Conservation (phyloP, 2,888 invertebrate species). For the Eretmocerus hayati region DNA sequence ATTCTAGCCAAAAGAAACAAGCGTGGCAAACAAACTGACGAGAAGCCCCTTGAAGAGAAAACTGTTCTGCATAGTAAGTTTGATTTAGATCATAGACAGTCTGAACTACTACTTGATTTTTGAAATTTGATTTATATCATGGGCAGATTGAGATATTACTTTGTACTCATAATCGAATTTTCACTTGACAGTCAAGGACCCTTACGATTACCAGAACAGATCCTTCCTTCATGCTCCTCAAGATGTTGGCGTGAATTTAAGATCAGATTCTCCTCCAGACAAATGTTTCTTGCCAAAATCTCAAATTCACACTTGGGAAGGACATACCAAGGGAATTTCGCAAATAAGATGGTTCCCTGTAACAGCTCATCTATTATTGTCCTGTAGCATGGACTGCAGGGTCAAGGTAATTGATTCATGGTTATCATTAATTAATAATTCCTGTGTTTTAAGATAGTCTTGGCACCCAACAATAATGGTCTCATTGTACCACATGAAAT, state of each 20-base stretch:
- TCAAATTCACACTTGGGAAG: constrained; percentile 92
- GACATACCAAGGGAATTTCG: constrained; percentile 94
- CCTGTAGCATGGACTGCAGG: constrained; percentile 93
- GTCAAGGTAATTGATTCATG: constrained; percentile 64
- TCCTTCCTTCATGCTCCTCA: constrained; percentile 90
- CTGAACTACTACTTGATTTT: no score
- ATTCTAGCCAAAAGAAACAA: constrained; percentile 87
- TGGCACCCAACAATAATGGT: no score
- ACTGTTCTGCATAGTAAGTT: constrained; percentile 68
- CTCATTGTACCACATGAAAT: no score
- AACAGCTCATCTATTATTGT: constrained; percentile 89
- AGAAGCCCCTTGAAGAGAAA: constrained; percentile 89
- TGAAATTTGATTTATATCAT: background rate
- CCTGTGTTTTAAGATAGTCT: no score
- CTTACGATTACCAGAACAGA: constrained; percentile 93
- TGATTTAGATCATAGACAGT: no score
- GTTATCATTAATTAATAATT: background rate
- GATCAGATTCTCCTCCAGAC: constrained; percentile 81
- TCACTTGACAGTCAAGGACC: constrained; percentile 71
- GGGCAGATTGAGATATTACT: no score
- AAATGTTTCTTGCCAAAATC: constrained; percentile 95
- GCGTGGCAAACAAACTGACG: constrained; percentile 75
- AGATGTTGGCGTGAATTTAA: constrained; percentile 84
- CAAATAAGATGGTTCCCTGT: constrained; percentile 91
- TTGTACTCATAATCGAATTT: background rate